phyloP scores from a whole-genome alignment of 2,888 invertebrate species.

The Megalurothrips usitatus region DNA sequence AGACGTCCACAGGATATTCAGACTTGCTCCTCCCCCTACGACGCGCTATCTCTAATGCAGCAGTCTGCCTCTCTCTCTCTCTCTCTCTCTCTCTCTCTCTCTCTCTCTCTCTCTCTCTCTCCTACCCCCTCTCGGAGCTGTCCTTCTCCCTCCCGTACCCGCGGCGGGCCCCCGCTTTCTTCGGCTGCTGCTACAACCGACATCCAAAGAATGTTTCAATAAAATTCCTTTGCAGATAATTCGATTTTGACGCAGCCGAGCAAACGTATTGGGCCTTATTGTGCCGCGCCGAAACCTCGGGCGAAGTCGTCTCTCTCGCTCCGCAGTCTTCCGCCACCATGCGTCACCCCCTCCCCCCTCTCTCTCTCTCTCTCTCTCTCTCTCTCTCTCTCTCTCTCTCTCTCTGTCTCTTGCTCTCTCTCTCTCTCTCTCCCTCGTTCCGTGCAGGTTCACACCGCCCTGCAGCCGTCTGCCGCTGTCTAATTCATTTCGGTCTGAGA shows the following conservation, averaged over 20 bases:
- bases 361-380: background rate
- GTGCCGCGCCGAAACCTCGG: background rate
- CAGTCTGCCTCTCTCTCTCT: background rate
- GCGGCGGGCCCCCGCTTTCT: too few relatives aligned
- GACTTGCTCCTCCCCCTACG: background rate
- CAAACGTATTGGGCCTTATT: slow-evolving; percentile 19
- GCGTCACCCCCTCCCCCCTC: background rate
- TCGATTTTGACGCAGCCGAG: slow-evolving; percentile 24
- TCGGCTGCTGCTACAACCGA: background rate
- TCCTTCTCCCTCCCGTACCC: too few relatives aligned
- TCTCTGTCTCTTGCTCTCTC: background rate
- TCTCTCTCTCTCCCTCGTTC: slow-evolving; percentile 10
- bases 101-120: too few relatives aligned
- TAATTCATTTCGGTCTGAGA: too few relatives aligned
- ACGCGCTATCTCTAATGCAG: background rate
- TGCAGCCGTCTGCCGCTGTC: too few relatives aligned
- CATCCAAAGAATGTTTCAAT: slow-evolving; percentile 24
- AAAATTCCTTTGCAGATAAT: slow-evolving; percentile 20
- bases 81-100: background rate
- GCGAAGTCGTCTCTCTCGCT: background rate
- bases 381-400: slow-evolving; percentile 19
- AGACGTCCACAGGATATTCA: too few relatives aligned
- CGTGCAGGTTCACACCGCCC: too few relatives aligned
- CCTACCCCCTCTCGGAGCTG: too few relatives aligned
- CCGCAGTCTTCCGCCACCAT: background rate